A percentile compares a stretch with the other conserved stretches of the same genome.
Conservation (phyloP, 2,888 invertebrate species). For the Salpingus planirostris region DNA sequence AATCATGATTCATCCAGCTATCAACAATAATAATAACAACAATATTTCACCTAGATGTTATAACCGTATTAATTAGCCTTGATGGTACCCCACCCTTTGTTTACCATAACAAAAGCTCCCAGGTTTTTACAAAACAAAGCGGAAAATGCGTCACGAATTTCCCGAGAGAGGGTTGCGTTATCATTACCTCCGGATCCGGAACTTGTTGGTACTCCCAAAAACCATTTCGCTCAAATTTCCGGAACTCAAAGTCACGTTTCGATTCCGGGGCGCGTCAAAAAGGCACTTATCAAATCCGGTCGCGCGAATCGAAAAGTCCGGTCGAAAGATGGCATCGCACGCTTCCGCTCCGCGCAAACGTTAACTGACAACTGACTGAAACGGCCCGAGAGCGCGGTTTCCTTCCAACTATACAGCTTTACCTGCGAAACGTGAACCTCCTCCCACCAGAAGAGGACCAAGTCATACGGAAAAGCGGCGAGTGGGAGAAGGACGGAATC, state of each 20-base stretch:
- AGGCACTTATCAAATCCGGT: slow-evolving; percentile 7
- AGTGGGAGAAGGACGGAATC: slow-evolving; percentile 15
- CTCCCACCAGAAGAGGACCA: slow-evolving; percentile 24
- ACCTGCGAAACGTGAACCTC: slow-evolving; percentile 26
- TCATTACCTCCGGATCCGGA: slow-evolving; percentile 50
- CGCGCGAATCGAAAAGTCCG: slow-evolving; percentile 3
- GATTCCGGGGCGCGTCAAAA: slow-evolving; percentile 3
- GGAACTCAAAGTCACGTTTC: too few relatives aligned
- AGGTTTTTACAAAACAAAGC: too few relatives aligned
- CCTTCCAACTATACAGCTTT: slow-evolving; percentile 12
- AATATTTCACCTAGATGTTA: too few relatives aligned
- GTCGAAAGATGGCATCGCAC: slow-evolving; percentile 5
- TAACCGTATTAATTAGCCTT: too few relatives aligned
- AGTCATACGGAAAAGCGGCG: too few relatives aligned
- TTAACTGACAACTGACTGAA: slow-evolving; percentile 31
- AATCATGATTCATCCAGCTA: too few relatives aligned
- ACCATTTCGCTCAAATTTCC: slow-evolving; percentile 29
- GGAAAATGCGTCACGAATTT: too few relatives aligned
- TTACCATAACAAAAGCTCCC: too few relatives aligned
- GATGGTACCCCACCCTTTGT: too few relatives aligned
- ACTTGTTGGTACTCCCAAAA: slow-evolving; percentile 45
- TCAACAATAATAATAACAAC: too few relatives aligned
- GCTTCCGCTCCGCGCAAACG: slow-evolving; percentile 13
- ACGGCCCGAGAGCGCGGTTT: slow-evolving; percentile 2
- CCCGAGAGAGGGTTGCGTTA: too few relatives aligned